phyloP scores from a whole-genome alignment of 2,888 invertebrate genomes.

The Eulithis prunata region DNA sequence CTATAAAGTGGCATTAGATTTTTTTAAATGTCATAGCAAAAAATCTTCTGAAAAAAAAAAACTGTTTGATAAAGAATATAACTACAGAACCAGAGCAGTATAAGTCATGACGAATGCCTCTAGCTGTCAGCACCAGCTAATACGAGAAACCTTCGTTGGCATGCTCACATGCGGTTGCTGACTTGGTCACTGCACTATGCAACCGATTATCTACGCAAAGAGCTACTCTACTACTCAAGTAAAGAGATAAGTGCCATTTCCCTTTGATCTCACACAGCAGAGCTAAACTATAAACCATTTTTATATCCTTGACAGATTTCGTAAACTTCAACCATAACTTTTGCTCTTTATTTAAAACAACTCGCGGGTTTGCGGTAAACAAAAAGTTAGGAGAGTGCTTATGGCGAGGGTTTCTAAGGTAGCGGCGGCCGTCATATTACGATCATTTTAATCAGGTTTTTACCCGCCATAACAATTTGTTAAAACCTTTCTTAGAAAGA shows the following conservation, averaged over 20 bases:
- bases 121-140: too few species aligned
- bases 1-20: too few species aligned
- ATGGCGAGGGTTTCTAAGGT: background rate
- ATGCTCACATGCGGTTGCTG: background rate
- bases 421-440: conserved; percentile 8
- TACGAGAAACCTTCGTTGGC: background rate
- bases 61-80: too few species aligned
- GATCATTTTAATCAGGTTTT: background rate
- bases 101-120: too few species aligned
- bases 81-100: too few species aligned
- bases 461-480: background rate
- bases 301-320: conserved; percentile 35
- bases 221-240: too few species aligned
- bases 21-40: too few species aligned
- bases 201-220: conserved; percentile 19
- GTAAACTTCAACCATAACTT: conserved; percentile 33
- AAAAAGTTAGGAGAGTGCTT: conserved; percentile 49
- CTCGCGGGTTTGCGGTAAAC: conserved; percentile 50
- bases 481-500: too few species aligned
- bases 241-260: conserved; percentile 20
- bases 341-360: conserved; percentile 37
- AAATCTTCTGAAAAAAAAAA: too few species aligned
- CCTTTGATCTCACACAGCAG: conserved; percentile 11
- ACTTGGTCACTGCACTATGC: background rate
- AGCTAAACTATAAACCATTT: conserved; percentile 30